Base-by-base conservation (phyloP, 2,797 vertebrate species). In the Danionella dracula region DNA sequence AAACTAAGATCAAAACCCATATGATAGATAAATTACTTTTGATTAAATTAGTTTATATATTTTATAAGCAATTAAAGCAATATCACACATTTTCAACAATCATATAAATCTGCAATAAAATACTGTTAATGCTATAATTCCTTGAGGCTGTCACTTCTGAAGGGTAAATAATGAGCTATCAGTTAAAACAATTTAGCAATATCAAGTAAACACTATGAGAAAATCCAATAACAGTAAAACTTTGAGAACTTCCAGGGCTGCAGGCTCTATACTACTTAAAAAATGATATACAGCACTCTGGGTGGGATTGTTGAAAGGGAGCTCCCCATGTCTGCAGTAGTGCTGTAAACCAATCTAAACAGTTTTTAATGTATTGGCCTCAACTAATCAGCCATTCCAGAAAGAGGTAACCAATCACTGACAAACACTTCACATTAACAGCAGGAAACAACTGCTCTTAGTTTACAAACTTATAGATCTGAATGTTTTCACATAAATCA, bases 211-310 rank as follows among this genome's bases (percentile, higher is more conserved):
- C n/a, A n/a, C n/a, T n/a, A n/a, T n/a, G n/a, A n/a, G n/a, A n/a
- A n/a, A n/a, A n/a, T n/a, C n/a, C n/a, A n/a, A n/a, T n/a, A n/a
- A n/a, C n/a, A n/a, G n/a, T n/a, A n/a, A n/a, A n/a, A n/a, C n/a
- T n/a, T n/a, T n/a, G n/a, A n/a, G n/a, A 59, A 37, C 31, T 11
- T 71, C 68, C 63, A 75, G 45, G 38, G 4, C 17, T 11, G 13
- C 19, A 37, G 35, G 57, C 60, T 60, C 69, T 74, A 55, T 42
- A 76, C 80, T 69, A 75, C 72, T 65, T 49, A 70, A 72, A 50
- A 53, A 45, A 69, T 49, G 71, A 75, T 79, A 77, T 44, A 76
- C 8, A 42, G 54, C 45, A 76, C 60, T 77, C 82, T 68, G 17
- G 16, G 41, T 4, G 29, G 50, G 19, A 45, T 16, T 53, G 40